Conservation (phyloP, 2,888 invertebrate genomes). For the Trypoxylon attenuatum region DNA sequence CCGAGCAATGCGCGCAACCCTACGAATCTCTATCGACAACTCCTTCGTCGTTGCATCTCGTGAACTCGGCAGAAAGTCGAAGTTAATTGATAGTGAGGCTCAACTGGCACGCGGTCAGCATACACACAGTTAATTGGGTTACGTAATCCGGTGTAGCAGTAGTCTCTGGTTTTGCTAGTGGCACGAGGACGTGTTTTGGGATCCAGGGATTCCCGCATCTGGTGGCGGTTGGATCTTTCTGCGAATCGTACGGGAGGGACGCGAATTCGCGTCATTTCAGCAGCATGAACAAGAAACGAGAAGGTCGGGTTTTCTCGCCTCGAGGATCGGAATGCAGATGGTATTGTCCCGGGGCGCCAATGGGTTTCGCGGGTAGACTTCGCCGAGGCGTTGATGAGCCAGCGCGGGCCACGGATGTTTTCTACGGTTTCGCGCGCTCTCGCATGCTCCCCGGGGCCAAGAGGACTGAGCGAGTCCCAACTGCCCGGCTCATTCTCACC, state of each 20-base stretch:
- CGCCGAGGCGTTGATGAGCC: slow-evolving; percentile 69
- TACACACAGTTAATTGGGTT: too few species aligned
- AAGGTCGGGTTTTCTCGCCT: slow-evolving; percentile 52
- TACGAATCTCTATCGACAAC: too few species aligned
- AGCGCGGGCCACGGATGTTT: slow-evolving; percentile 70
- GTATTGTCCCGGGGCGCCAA: slow-evolving; percentile 70
- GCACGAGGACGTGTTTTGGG: too few species aligned
- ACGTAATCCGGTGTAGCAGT: too few species aligned
- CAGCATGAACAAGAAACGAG: slow-evolving; percentile 28
- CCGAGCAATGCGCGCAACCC: too few species aligned
- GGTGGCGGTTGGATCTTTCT: not conserved
- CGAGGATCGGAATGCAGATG: slow-evolving; percentile 70
- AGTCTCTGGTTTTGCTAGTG: too few species aligned
- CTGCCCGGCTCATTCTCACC: slow-evolving; percentile 62
- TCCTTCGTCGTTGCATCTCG: too few species aligned
- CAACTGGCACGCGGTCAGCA: too few species aligned
- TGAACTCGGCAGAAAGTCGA: too few species aligned
- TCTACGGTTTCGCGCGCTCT: slow-evolving; percentile 53
- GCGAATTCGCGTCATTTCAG: slow-evolving; percentile 18
- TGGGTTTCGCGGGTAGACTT: slow-evolving; percentile 57
- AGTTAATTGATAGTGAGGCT: too few species aligned
- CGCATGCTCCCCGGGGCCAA: too few species aligned
- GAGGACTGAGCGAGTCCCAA: slow-evolving; percentile 15
- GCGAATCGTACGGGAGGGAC: not conserved
- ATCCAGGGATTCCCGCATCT: not conserved